A percentile compares a stretch with the other conserved stretches of the same genome.
Evolutionary conservation across 2,888 invertebrate genomes (phyloP).

Genomic region (Hermaeophaga mercurialis): DNA sequence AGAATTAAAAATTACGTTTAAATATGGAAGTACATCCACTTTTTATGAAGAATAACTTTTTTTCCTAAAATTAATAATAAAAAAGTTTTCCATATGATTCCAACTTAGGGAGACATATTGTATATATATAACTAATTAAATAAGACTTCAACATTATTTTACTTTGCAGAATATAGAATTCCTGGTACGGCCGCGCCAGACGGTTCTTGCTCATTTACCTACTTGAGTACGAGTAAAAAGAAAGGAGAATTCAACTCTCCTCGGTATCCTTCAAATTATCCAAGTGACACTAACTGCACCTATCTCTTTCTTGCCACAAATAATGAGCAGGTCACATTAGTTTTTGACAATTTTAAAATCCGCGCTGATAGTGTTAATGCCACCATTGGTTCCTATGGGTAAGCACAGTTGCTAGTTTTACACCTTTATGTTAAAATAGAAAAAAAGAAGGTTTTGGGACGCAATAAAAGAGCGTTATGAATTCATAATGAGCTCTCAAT

Average conservation of each 20-base stretch:
- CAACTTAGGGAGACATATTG: too few relatives aligned
- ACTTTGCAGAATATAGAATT: constrained; percentile 80
- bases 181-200: constrained; percentile 93
- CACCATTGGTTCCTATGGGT: constrained; percentile 78
- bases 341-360: constrained; percentile 91
- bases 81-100: too few relatives aligned
- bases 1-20: too few relatives aligned
- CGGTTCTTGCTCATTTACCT: constrained; percentile 90
- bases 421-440: too few relatives aligned
- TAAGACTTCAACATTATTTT: constrained; percentile 9
- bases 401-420: too few relatives aligned
- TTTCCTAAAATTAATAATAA: too few relatives aligned
- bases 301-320: constrained; percentile 86
- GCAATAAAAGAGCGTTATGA: too few relatives aligned
- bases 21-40: too few relatives aligned
- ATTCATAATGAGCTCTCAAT: too few relatives aligned
- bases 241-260: constrained; percentile 95
- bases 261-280: constrained; percentile 95
- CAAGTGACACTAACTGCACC: constrained; percentile 92
- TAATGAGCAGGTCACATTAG: constrained; percentile 87
- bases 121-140: neutral
- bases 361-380: constrained; percentile 80
- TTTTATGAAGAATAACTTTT: too few relatives aligned
- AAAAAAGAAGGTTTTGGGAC: too few relatives aligned
- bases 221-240: constrained; percentile 84